Evolutionary conservation across 2,888 invertebrate genomes (phyloP).

Genomic region (Candidula unifasciata): DNA sequence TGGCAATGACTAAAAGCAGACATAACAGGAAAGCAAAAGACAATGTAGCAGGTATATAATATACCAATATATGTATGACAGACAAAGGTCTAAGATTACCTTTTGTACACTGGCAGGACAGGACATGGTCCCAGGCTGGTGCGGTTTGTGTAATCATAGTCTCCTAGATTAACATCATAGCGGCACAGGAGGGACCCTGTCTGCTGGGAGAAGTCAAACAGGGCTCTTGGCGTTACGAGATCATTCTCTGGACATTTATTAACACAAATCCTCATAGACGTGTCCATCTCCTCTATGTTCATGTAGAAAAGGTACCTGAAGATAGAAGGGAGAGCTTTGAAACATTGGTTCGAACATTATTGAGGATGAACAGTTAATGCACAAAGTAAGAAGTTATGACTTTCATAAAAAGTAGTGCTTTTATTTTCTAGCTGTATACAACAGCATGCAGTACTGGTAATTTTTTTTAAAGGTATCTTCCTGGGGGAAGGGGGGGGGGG

Average conservation of each 20-base stretch:
- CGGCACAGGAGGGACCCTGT: slow-evolving; percentile 88
- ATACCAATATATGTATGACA: too few relatives aligned
- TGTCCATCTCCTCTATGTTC: slow-evolving; percentile 86
- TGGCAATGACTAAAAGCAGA: not conserved
- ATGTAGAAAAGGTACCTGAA: slow-evolving; percentile 88
- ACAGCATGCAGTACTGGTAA: too few relatives aligned
- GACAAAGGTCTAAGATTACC: slow-evolving; percentile 79
- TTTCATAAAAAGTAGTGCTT: too few relatives aligned
- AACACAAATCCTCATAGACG: slow-evolving; percentile 92
- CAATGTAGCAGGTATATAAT: not conserved
- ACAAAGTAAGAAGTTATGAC: not conserved
- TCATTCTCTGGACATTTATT: slow-evolving; percentile 88
- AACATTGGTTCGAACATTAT: not conserved
- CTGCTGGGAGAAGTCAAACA: slow-evolving; percentile 85
- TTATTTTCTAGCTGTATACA: too few relatives aligned
- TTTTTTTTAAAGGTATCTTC: too few relatives aligned
- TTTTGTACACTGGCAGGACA: slow-evolving; percentile 86
- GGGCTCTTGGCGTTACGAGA: slow-evolving; percentile 83
- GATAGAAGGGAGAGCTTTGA: slow-evolving; percentile 53
- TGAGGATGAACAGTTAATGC: not conserved
- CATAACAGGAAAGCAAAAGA: not conserved
- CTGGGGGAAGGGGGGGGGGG: too few relatives aligned
- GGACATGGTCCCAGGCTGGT: slow-evolving; percentile 85
- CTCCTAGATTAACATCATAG: slow-evolving; percentile 75
- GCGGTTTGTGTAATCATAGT: slow-evolving; percentile 57